Evolutionary conservation across 1,140 invertebrate species (phyloP).

Genomic region (Diuraphis noxia): DNA sequence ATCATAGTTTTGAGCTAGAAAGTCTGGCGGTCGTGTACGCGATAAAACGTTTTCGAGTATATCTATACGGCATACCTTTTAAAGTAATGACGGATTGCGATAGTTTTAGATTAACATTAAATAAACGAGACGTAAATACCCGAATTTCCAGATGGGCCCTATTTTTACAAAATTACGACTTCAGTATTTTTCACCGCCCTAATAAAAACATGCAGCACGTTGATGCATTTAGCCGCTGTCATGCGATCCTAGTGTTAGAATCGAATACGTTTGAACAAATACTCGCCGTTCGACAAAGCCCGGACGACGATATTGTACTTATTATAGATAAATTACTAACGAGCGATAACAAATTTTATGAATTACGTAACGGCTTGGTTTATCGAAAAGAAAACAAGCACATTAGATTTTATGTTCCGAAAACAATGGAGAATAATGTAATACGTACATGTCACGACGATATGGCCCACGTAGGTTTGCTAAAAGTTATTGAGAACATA

Average conservation of each 20-base stretch:
- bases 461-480: background rate
- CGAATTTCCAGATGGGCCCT: background rate
- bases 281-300: background rate
- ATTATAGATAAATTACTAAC: background rate
- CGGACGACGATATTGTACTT: background rate
- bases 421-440: background rate
- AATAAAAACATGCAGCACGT: background rate
- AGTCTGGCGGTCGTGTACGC: background rate
- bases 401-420: background rate
- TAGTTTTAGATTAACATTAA: slow-evolving; percentile 48
- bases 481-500: background rate
- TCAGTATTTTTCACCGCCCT: background rate
- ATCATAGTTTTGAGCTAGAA: background rate
- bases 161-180: background rate
- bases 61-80: background rate
- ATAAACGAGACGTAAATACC: slow-evolving; percentile 56
- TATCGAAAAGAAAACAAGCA: background rate
- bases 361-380: background rate
- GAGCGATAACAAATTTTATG: background rate
- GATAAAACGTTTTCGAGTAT: background rate
- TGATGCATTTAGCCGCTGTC: background rate
- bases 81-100: slow-evolving; percentile 19
- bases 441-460: slow-evolving; percentile 7
- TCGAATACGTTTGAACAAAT: background rate
- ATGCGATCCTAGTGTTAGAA: background rate